Base-by-base conservation (phyloP, 2,797 vertebrate species). In the Gouania willdenowi region DNA sequence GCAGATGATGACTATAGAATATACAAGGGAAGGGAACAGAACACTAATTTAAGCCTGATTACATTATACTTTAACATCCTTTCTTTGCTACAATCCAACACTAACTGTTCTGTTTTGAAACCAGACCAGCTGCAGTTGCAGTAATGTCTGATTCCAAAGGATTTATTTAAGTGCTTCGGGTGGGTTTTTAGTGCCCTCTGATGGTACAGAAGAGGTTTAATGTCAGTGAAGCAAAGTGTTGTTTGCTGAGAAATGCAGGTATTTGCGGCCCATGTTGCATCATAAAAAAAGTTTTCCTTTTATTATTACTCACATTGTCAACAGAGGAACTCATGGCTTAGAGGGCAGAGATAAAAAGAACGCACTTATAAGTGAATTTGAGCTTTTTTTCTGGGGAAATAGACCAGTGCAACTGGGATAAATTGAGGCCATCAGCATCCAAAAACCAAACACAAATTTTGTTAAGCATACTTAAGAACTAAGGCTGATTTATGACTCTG, bases 111-210 rank as follows among this genome's bases (percentile, higher is more conserved):
- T 25, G 30, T 25, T 24, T 17, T 3, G 11, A 14, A 15, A 13
- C 16, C 5, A 1, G 1, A 5, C 9, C 5, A 8, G 5, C 9
- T 28, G 8, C 18, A 18, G 26, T 20, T 22, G 5, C 26, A 13
- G 10, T 16, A 15, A 5, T 18, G 2, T 29, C 22, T 20, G 18
- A 2, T 27, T 43, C 20, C 2, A n/a, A 11, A 26, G 26, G 27
- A 23, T 12, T 18, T 26, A 37, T 17, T 4, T 32, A 9, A 43
- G 28, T 41, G 35, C 71, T 57, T 71, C 57, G 61, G 57, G 68
- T 74, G 69, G 77, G 67, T 68, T 76, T 77, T 69, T 81, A 77
- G 81, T 69, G 84, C 83, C 84, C 79, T 81, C 82, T 84, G 50
- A 79, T 80, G 84, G 77, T 41, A 44, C 49, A 35, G 28, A 49